Conservation (phyloP, 2,888 invertebrate species). For the Boloria selene region DNA sequence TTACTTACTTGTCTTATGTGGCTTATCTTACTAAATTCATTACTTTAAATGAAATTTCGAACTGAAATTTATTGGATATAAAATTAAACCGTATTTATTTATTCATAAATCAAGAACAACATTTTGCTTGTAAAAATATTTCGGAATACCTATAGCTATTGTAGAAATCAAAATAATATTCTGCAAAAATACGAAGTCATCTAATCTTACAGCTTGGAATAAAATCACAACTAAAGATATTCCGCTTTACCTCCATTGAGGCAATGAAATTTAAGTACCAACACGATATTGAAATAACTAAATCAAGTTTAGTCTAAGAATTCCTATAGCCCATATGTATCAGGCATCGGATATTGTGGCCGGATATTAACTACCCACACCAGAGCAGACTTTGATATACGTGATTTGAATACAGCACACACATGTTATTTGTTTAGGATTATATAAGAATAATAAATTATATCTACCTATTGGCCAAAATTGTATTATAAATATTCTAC, state of each 20-base stretch:
- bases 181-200: neutral
- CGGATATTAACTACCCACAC: conserved; percentile 43
- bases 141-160: too few species aligned
- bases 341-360: conserved; percentile 39
- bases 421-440: conserved; percentile 1
- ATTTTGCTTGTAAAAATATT: too few species aligned
- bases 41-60: too few species aligned
- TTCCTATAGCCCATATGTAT: conserved; percentile 25
- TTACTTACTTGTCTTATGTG: too few species aligned
- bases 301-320: conserved; percentile 54
- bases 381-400: conserved; percentile 31
- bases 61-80: too few species aligned
- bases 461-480: too few species aligned
- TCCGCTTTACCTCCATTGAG: conserved; percentile 11
- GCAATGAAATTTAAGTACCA: conserved; percentile 72
- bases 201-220: conserved; percentile 1
- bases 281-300: conserved; percentile 69
- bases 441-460: too few species aligned
- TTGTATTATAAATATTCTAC: too few species aligned
- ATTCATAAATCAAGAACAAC: too few species aligned
- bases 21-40: too few species aligned
- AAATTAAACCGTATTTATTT: too few species aligned
- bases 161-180: too few species aligned
- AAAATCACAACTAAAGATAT: neutral
- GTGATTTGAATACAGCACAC: conserved; percentile 22